Evolutionary conservation across 2,888 invertebrate genomes (phyloP).

Genomic region (Mesoligia furuncula): DNA sequence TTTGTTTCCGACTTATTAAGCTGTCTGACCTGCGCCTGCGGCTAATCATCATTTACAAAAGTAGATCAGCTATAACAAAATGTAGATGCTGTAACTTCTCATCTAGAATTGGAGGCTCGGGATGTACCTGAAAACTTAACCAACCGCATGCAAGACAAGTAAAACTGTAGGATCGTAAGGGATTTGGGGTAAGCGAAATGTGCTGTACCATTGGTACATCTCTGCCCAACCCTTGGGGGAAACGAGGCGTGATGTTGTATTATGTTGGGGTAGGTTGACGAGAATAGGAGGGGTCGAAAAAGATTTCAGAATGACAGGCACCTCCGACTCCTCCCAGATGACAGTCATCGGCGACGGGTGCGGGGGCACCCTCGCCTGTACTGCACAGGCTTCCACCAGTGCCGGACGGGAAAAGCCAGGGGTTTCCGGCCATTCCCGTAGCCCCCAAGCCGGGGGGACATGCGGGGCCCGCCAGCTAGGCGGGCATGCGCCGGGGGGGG

Average conservation of each 20-base stretch:
- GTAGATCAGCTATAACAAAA: neutral
- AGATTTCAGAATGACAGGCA: no score
- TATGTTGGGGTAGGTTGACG: neutral
- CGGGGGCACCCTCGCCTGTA: no score
- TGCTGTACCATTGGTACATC: neutral
- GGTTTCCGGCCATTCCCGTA: no score
- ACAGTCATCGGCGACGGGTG: no score
- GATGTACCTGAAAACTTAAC: neutral
- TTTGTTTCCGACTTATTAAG: slow-evolving; percentile 76
- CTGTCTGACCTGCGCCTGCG: slow-evolving; percentile 2
- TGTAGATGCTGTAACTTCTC: neutral
- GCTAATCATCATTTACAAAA: neutral
- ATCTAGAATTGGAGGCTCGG: neutral
- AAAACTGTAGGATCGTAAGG: neutral
- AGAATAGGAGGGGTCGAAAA: no score
- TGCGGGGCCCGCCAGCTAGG: no score
- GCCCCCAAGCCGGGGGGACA: no score
- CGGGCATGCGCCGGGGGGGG: no score
- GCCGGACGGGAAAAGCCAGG: no score
- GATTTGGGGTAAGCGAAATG: neutral
- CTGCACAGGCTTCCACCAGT: no score
- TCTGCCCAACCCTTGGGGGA: no score
- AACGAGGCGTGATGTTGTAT: neutral
- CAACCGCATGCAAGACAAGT: neutral
- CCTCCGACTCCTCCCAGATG: no score